Evolutionary conservation across 1,140 invertebrate genomes (phyloP), one percentile per base, ranked within the genome.

Genomic region (Apis laboriosa): DNA sequence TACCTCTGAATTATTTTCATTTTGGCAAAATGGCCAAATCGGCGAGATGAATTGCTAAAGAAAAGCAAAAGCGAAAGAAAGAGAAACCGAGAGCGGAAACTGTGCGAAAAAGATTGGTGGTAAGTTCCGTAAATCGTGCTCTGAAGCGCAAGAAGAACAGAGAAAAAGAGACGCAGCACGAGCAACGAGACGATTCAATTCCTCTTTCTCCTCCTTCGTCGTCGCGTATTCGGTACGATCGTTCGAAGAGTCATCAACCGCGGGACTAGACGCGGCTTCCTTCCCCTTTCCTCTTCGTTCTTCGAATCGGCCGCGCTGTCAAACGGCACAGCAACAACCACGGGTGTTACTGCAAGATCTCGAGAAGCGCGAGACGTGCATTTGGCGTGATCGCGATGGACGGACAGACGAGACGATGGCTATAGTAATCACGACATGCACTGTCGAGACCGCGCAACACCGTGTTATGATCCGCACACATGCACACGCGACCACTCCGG

Each of bases 171-270:
- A 72, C 43, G 58, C 21, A 67, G 64, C 43, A 70, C 55, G 74
- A 55, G 76, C 67, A 71, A 63, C 75, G 58, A 78, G 76, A 71
- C 75, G 28, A 78, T 71, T 77, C 67, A 83, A 83, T 53, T 67
- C 56, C 49, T 73, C 58, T 70, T 78, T 70, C 71, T 51, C 71
- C 49, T 72, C 61, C 58, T 63, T 63, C 56, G 34, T 80, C 55
- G 64, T 73, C 55, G 77, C 60, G 53, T 77, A 82, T 84, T 87
- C 77, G 86, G 34, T 61, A 66, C 80, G 75, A 80, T 73, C 84
- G 84, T 80, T 80, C 72, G 72, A 53, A 72, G 85, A 84, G 86
- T 87, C 86, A 84, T 86, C 85, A 83, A 86, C 85, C 80, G 81
- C 86, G 77, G 68, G 56, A 84, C 85, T 66, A 75, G 76, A 83